Evolutionary conservation across 2,888 invertebrate species (phyloP), one percentile per base, ranked within the genome.

Genomic region (Pollenia labialis): DNA sequence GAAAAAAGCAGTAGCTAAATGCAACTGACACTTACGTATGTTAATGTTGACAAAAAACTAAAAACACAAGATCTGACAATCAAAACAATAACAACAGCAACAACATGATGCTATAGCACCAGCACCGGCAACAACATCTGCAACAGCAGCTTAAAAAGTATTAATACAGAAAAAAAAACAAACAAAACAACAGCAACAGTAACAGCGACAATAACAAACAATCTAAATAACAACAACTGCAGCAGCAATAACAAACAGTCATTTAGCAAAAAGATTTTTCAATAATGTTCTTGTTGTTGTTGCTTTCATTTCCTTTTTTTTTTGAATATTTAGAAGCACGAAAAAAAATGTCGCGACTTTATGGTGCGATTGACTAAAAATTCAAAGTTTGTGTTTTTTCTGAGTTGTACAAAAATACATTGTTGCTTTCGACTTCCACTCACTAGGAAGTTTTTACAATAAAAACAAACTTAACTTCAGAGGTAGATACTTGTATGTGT

Each of bases 1-100:
- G 50, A 71, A 2, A 64, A 48, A 74, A 66, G 89, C 91, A 89
- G 91, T 90, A 91, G 91, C 90, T 89, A 89, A 90, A 90, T 89
- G 83, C 88, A 85, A 88, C 89, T 90, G 91, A 90, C 91, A 91
- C 91, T 91, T 91, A 90, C 90, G 90, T 91, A 91, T 91, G 92
- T 91, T 92, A 92, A 92, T 92, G 90, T 89, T 91, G 91, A 90
- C 90, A 90, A 91, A 90, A 91, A 81, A 69, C 71, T 56, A 60
- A 87, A 32, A 6, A 74, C 86, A 89, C 86, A 89, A 87, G 75
- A 82, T 87, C 87, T 69, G 62, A 50, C 62, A 72, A 68, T 71
- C 32, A 68, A 81, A 74, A 74, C 48, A 72, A 76, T 44, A 81
- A 74, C 83, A 85, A 81, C 80, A 72, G 52, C 62, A 71, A 58